Base-by-base conservation (phyloP, 1,140 invertebrate genomes). In the Saxidomus purpurata region DNA sequence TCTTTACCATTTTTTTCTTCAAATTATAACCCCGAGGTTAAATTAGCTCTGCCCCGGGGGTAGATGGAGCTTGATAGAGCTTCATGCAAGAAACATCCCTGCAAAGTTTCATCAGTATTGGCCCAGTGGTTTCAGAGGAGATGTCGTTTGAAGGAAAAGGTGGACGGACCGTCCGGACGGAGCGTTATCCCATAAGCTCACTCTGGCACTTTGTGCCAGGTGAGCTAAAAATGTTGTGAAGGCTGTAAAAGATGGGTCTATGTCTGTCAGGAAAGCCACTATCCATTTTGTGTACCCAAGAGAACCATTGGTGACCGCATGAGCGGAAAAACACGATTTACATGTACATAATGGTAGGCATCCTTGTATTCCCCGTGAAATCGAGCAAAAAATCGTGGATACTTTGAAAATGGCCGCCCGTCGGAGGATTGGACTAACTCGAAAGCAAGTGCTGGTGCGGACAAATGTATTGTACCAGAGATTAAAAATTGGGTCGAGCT, bases 401-500 rank as follows among this genome's bases (percentile, higher is more conserved):
- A 3, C 52, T 4, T 13, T 55, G 3, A 55, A 55, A 22, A 55
- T 22, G 22, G 52, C 52, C 4, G 52, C 52, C 15, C 15, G n/a
- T 22, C 19, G 15, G 52, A 22, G 52, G 15, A 22, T 55, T 55
- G 52, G 52, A 15, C n/a, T 55, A 22, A 55, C 15, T 19, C 15
- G 52, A 19, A 55, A 55, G 19, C 52, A 55, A n/a, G n/a, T n/a
- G n/a, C n/a, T n/a, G n/a, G n/a, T n/a, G 36, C 63, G 87, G 59
- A 55, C 85, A 11, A 77, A 13, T 34, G 49, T 55, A 31, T 52
- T 91, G 17, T 87, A 88, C 49, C 52, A 63, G 77, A 34, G 47
- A 49, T 38, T 87, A n/a, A 81, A 86, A 25, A 81, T 89, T 13
- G n/a, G 52, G 22, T 71, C 67, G 3, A 4, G 40, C 6, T 91